phyloP scores from a whole-genome alignment of 2,113 vertebrate genomes.

The Mobula hypostoma region DNA sequence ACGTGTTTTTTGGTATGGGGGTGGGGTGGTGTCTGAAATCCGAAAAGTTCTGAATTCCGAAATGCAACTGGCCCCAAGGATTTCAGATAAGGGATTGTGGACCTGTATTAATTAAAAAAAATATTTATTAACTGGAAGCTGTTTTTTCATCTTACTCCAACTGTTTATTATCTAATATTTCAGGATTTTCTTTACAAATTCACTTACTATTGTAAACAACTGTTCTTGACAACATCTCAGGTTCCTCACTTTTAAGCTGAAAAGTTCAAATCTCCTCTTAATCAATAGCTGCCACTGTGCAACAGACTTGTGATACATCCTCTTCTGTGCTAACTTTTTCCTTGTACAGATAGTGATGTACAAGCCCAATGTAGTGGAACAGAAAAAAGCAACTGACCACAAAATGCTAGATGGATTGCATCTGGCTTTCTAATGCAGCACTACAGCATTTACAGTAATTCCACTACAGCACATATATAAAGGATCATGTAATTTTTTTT shows the following conservation, averaged over 20 bases:
- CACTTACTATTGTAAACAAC: neutral
- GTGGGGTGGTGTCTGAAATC: too few relatives aligned
- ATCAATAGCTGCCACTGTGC: neutral
- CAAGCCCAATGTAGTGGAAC: neutral
- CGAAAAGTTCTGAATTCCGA: too few relatives aligned
- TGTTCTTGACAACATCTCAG: too few relatives aligned
- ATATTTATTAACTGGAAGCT: neutral
- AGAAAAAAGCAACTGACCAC: neutral
- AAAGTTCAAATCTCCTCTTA: neutral
- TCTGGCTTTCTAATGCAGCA: too few relatives aligned
- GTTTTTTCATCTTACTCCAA: neutral
- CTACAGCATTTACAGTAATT: too few relatives aligned
- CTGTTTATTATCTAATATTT: slow-evolving; percentile 4
- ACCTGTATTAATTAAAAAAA: neutral
- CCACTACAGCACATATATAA: neutral
- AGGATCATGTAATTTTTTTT: neutral
- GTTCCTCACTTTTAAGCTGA: neutral
- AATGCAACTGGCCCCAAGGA: too few relatives aligned
- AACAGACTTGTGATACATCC: neutral
- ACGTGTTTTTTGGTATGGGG: too few relatives aligned
- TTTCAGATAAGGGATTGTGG: too few relatives aligned
- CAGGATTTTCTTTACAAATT: neutral
- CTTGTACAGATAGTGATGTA: neutral
- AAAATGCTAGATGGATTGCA: too few relatives aligned
- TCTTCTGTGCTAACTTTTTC: neutral